phyloP scores from a whole-genome alignment of 53 echinoderm and acorn worm species.

The Astropecten irregularis region DNA sequence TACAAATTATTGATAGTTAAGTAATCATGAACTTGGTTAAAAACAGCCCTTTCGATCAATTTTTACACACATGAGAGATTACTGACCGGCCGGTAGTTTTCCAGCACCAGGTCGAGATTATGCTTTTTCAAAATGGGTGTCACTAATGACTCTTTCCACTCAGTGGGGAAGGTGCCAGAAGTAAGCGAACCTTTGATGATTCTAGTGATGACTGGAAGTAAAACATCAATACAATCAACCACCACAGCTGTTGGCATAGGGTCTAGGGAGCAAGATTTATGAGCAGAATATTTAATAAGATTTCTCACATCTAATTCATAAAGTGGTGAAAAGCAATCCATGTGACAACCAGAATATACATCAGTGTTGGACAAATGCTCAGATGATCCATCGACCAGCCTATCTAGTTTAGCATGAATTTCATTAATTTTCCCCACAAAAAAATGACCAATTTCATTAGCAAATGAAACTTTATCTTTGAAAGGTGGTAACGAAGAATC shows the following conservation, averaged over 20 bases:
- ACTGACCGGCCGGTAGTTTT: slow-evolving; percentile 2
- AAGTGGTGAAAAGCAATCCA: not conserved
- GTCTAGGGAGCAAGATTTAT: not conserved
- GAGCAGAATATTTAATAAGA: not conserved
- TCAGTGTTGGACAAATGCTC: too few relatives aligned
- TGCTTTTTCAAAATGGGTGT: not conserved
- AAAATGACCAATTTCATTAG: not conserved
- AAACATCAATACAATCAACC: slow-evolving; percentile 19
- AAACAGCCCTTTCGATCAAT: slow-evolving; percentile 23
- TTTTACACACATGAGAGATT: slow-evolving; percentile 15
- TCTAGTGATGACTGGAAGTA: not conserved
- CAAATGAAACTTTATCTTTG: not conserved
- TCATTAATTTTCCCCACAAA: not conserved
- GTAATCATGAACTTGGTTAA: slow-evolving; percentile 32
- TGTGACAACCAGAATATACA: too few relatives aligned
- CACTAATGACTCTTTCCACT: not conserved
- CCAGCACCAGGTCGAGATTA: not conserved
- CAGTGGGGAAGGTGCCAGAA: not conserved
- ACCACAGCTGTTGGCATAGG: slow-evolving; percentile 22
- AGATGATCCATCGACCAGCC: too few relatives aligned
- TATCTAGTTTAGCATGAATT: not conserved
- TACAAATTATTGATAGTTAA: slow-evolving; percentile 1
- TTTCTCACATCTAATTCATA: not conserved
- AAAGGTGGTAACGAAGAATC: not conserved
- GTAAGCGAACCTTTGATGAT: not conserved